Evolutionary conservation across 2,113 vertebrate genomes (phyloP).

Genomic region (Ochotona princeps): DNA sequence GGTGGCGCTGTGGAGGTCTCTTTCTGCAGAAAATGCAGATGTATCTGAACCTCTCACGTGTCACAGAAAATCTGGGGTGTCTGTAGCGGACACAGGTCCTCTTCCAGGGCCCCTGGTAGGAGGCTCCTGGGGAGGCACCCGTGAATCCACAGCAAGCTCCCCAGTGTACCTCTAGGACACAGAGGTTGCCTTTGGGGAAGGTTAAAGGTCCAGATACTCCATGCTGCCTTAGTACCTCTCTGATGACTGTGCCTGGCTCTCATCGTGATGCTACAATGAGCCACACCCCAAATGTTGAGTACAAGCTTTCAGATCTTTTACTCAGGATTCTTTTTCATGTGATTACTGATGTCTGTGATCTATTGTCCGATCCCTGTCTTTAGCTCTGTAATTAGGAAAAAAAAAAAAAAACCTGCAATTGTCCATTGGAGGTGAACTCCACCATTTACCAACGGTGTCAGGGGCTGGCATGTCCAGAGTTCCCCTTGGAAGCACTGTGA

Average conservation of each 20-base stretch:
- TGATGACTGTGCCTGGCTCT: background rate
- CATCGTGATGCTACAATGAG: background rate
- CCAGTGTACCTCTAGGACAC: background rate
- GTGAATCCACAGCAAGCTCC: background rate
- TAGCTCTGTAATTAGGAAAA: conserved; percentile 58
- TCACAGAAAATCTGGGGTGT: background rate
- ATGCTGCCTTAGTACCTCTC: background rate
- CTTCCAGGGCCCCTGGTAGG: background rate
- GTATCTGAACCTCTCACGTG: background rate
- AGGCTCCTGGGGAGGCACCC: background rate
- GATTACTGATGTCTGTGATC: background rate
- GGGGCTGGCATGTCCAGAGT: background rate
- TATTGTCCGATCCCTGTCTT: background rate
- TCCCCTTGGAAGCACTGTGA: background rate
- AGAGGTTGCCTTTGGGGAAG: background rate
- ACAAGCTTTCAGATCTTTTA: conserved; percentile 24
- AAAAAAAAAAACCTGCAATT: background rate
- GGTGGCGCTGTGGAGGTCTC: background rate
- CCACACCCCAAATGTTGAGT: background rate
- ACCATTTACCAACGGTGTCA: conserved; percentile 18
- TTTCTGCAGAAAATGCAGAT: background rate
- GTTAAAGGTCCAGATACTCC: background rate
- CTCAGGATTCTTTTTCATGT: background rate
- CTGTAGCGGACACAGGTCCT: background rate
- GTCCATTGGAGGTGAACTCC: conserved; percentile 4